Conservation (phyloP, 2,113 vertebrate species). For the Camelus dromedarius region DNA sequence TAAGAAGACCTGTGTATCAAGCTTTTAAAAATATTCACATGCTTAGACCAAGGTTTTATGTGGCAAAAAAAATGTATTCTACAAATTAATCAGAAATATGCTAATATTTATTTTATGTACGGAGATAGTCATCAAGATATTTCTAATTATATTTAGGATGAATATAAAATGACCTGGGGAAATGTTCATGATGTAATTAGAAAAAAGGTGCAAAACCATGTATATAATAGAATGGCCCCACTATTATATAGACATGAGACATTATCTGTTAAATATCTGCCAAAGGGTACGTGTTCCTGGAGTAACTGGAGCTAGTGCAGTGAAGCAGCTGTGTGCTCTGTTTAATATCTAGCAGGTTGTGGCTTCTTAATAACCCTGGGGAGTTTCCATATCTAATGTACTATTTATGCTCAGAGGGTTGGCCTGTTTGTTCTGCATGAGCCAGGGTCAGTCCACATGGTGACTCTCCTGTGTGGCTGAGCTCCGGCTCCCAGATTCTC, state of each 20-base stretch:
- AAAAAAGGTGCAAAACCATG: neutral
- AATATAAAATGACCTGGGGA: neutral
- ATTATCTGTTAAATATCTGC: neutral
- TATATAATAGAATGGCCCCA: neutral
- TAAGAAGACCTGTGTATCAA: neutral
- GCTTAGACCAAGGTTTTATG: neutral
- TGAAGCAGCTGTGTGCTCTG: neutral
- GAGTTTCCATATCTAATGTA: neutral
- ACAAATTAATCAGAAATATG: neutral
- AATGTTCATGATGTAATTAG: neutral
- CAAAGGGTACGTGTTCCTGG: rapidly evolving
- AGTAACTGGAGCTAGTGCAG: neutral
- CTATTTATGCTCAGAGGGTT: neutral
- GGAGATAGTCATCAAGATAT: neutral
- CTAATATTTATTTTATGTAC: conserved; percentile 4
- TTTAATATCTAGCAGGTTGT: neutral
- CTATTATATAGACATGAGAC: no score
- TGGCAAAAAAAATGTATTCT: neutral
- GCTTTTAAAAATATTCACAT: conserved; percentile 1
- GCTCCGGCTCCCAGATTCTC: neutral
- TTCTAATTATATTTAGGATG: neutral
- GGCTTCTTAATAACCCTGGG: neutral
- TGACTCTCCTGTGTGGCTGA: neutral
- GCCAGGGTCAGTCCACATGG: rapidly evolving
- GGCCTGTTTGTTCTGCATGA: rapidly evolving